Percentiles rank a stretch among this genome's conserved stretches.
Conservation (phyloP, 1,140 invertebrate species). For the Pseudomyrmex gracilis region DNA sequence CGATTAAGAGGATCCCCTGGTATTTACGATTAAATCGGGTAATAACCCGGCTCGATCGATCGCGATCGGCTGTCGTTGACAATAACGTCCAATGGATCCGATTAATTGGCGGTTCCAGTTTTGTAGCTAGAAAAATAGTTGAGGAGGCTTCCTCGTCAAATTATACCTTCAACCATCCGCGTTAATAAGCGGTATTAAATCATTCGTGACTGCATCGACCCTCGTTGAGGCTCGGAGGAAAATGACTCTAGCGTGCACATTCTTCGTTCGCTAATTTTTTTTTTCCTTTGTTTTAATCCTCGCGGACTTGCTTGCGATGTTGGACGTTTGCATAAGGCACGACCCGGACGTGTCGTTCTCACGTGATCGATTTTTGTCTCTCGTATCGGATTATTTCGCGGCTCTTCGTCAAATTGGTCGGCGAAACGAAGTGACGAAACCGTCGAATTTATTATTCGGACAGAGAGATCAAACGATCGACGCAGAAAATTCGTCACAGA, state of each 20-base stretch:
- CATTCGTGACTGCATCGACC: conserved; percentile 37
- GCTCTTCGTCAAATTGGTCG: too few species aligned
- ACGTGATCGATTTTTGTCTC: too few species aligned
- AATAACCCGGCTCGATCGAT: conserved; percentile 16
- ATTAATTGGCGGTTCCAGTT: conserved; percentile 27
- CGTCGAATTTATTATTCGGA: too few species aligned
- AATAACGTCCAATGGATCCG: conserved; percentile 19
- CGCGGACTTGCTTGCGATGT: conserved; percentile 14
- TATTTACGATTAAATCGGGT: conserved; percentile 46
- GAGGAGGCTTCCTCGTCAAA: conserved; percentile 40
- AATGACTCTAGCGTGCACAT: neutral
- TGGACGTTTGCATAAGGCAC: conserved; percentile 1
- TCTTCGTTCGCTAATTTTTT: conserved; percentile 14
- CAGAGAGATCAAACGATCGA: too few species aligned
- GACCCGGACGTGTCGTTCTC: neutral
- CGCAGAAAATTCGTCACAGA: too few species aligned
- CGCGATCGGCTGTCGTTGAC: conserved; percentile 11
- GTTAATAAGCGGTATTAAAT: conserved; percentile 43
- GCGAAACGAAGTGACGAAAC: too few species aligned
- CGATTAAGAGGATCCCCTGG: conserved; percentile 29
- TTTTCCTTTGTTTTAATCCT: neutral
- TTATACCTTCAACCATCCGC: conserved; percentile 49
- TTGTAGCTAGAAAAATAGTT: conserved; percentile 16
- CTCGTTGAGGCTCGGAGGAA: neutral
- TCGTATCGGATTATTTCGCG: too few species aligned